These are phyloP conservation scores for Ara ararauna DNA, from an alignment of 2,797 vertebrate genomes.

Conservation along the genomic window DNA sequence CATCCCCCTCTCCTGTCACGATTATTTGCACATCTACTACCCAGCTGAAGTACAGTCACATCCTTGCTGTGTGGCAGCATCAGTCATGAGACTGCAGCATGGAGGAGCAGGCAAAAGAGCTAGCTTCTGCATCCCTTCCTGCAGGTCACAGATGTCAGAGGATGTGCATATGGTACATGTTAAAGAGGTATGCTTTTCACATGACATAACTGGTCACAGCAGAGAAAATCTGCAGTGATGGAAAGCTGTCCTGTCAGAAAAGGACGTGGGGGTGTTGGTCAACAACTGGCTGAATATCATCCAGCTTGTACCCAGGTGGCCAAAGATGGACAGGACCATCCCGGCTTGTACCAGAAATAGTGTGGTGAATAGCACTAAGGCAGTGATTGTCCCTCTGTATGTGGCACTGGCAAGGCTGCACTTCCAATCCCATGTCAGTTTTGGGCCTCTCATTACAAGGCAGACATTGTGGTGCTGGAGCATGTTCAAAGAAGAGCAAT, in stretches of 20 bases:
- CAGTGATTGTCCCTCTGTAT: accelerated
- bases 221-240: not conserved
- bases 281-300: not conserved
- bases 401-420: accelerated
- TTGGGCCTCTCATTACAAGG: not conserved
- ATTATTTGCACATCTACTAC: constrained; percentile 52
- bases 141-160: not conserved
- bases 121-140: not conserved
- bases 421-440: accelerated
- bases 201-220: accelerated
- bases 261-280: not conserved
- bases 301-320: not conserved
- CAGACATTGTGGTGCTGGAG: not conserved
- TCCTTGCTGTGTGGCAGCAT: not conserved
- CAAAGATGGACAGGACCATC: not conserved
- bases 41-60: constrained; percentile 41
- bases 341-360: not conserved
- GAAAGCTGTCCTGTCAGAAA: not conserved
- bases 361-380: not conserved
- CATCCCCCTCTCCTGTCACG: constrained; percentile 55
- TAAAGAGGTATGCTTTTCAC: not conserved
- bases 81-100: not conserved
- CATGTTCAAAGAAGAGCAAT: accelerated
- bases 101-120: not conserved
- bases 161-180: not conserved